Evolutionary conservation across 2,888 invertebrate species (phyloP).

Genomic region (Urechis unicinctus): DNA sequence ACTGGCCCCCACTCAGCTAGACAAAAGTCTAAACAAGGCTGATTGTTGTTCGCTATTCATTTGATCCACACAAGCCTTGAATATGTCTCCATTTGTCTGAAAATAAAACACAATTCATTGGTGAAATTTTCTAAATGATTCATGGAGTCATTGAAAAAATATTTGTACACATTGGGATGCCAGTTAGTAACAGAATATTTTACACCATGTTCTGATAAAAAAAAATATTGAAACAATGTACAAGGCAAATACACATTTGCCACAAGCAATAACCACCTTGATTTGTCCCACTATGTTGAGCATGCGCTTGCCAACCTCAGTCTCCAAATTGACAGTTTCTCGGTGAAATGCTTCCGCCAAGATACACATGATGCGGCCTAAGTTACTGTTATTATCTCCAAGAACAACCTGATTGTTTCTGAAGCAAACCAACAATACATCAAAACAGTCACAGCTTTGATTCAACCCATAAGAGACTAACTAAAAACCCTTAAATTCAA

Average conservation of each 20-base stretch:
- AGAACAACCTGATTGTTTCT: constrained; percentile 77
- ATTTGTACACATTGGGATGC: not conserved
- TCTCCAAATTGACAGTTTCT: constrained; percentile 70
- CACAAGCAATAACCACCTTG: constrained; percentile 58
- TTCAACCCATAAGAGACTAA: not conserved
- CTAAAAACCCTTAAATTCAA: not conserved
- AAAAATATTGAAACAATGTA: too few species aligned
- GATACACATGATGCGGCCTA: constrained; percentile 78
- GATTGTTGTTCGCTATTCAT: constrained; percentile 75
- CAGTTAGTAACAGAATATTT: not conserved
- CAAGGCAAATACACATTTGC: too few species aligned
- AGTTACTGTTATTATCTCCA: constrained; percentile 79
- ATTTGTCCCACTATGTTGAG: constrained; percentile 78
- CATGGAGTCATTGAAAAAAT: not conserved
- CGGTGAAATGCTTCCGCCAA: constrained; percentile 84
- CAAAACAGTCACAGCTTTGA: not conserved
- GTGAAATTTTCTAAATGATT: too few species aligned
- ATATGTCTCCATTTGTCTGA: constrained; percentile 70
- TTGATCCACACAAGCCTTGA: constrained; percentile 71
- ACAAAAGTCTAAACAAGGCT: constrained; percentile 56
- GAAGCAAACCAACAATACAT: not conserved
- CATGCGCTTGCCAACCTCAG: constrained; percentile 72
- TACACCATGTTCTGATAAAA: not conserved
- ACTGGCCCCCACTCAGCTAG: too few species aligned
- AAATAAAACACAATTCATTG: constrained; percentile 23